Base-by-base conservation (phyloP, 2,888 invertebrate species). In the Punctoribates punctum region DNA sequence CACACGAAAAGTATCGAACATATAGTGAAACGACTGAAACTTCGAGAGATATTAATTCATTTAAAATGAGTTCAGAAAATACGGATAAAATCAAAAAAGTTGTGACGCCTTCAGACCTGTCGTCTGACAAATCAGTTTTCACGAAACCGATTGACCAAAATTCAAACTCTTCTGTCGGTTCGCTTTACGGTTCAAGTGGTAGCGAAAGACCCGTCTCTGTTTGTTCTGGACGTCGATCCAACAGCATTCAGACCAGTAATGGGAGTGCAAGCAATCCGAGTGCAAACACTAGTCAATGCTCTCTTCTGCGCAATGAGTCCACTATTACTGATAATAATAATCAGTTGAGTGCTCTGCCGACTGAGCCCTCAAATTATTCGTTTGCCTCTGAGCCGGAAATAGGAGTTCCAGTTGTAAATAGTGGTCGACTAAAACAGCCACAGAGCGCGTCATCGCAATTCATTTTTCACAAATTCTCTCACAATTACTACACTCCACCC, bases 391-490 rank as follows among this genome's bases (percentile, higher is more conserved):
- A 67, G 4, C n/a, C 67, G n/a, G 17, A 11, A 20, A 25, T 38
- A 13, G 20, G 13, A n/a, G n/a, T 34, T 8, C n/a, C 67, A n/a
- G 20, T 38, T 60, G 67, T 67, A 5, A 1, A 23, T 42, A 70
- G 20, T 25, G 20, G 11, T 70, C 70, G 70, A 23, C 46, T 15
- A 70, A 70, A 42, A 70, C 62, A 65, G 29, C 70, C 70, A 23
- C 70, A 38, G 42, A 70, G 42, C 23, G 70, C 70, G 38, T 46
- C 70, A 3, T 70, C 70, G 23, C 70, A 70, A 25, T 70, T 70
- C 34, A 70, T 70, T 23, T 42, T 70, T 23, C 38, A 70, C 42
- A 70, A 70, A 20, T 70, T 70, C 11, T 70, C 70, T 11, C 70
- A 70, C 70, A 23, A 70, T 23, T 70, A 23, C 3, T 70, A 23